phyloP scores from a whole-genome alignment of 2,888 invertebrate species.

The Meteorus cinctellus region DNA sequence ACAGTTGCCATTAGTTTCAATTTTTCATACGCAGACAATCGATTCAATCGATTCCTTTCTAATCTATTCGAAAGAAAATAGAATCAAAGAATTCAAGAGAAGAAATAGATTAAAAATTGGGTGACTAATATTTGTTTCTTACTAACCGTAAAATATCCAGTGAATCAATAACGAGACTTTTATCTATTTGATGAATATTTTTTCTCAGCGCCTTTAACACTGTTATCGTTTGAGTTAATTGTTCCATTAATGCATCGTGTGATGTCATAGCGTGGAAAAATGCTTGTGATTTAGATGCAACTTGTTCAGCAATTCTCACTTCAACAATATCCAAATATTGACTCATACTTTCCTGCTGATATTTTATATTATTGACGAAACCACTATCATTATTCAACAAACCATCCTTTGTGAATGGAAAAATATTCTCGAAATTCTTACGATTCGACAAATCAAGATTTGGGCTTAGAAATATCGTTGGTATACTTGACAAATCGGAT shows the following conservation, averaged over 20 bases:
- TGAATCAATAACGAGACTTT: conserved; percentile 85
- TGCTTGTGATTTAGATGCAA: conserved; percentile 95
- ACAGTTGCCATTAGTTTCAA: conserved; percentile 95
- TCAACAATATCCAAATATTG: conserved; percentile 97
- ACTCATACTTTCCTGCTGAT: conserved; percentile 87
- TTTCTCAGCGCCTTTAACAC: conserved; percentile 84
- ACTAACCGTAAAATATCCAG: conserved; percentile 80
- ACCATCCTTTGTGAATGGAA: conserved; percentile 78
- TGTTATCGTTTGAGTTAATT: conserved; percentile 88
- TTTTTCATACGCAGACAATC: conserved; percentile 81
- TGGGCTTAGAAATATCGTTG: conserved; percentile 88
- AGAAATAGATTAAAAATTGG: conserved; percentile 8
- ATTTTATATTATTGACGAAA: conserved; percentile 72
- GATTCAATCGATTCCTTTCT: conserved; percentile 80
- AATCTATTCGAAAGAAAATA: conserved; percentile 71
- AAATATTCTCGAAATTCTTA: conserved; percentile 88
- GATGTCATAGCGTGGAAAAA: conserved; percentile 99
- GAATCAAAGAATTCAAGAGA: neutral
- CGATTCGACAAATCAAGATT: conserved; percentile 86
- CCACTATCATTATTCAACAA: conserved; percentile 73
- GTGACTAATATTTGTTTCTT: neutral
- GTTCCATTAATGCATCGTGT: conserved; percentile 97
- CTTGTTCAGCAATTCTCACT: conserved; percentile 93
- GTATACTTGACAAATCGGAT: conserved; percentile 81
- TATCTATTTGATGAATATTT: conserved; percentile 86